phyloP scores from a whole-genome alignment of 2,888 invertebrate genomes.

The Diabrotica balteata region DNA sequence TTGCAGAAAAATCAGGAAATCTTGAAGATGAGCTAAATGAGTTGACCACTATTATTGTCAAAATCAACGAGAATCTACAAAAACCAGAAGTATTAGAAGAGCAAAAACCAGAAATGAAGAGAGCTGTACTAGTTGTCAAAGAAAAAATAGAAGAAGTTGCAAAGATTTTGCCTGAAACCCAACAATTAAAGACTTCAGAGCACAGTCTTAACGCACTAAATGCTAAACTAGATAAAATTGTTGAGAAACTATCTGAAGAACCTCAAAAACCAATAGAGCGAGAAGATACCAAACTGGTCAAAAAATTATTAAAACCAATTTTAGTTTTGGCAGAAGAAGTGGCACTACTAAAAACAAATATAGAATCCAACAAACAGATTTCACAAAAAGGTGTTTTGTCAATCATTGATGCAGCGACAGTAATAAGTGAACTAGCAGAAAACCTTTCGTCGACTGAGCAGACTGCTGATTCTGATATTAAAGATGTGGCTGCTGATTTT shows the following conservation, averaged over 20 bases:
- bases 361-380: background rate
- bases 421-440: background rate
- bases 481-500: background rate
- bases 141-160: constrained; percentile 6
- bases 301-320: background rate
- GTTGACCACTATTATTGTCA: constrained; percentile 15
- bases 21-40: constrained; percentile 25
- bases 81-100: constrained; percentile 37
- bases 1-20: background rate
- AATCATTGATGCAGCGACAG: background rate
- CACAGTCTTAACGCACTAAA: constrained; percentile 27
- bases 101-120: constrained; percentile 37
- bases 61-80: constrained; percentile 27
- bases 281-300: background rate
- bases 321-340: background rate
- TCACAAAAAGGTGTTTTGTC: background rate
- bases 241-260: background rate
- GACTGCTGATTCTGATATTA: background rate
- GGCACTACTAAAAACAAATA: background rate
- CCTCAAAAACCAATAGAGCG: background rate
- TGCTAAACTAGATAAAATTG: constrained; percentile 19
- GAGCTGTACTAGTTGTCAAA: constrained; percentile 36
- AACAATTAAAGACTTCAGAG: constrained; percentile 26
- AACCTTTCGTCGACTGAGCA: background rate
- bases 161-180: constrained; percentile 18